Evolutionary conservation across 2,888 invertebrate genomes (phyloP).

Genomic region (Idaea aversata): DNA sequence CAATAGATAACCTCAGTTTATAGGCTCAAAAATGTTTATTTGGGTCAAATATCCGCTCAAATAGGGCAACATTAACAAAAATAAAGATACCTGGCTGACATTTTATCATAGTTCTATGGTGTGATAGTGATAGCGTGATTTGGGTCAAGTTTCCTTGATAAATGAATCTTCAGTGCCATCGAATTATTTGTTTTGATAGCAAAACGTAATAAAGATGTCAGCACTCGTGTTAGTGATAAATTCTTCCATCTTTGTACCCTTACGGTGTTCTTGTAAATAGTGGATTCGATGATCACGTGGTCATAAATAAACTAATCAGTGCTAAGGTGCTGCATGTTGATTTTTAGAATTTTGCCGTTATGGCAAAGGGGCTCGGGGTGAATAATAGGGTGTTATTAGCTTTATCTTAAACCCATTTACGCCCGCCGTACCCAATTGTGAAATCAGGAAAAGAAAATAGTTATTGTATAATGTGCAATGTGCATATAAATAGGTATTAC

Average conservation of each 20-base stretch:
- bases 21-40: background rate
- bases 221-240: background rate
- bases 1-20: background rate
- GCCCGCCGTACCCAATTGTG: no score
- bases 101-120: conserved; percentile 33
- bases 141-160: conserved; percentile 46
- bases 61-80: conserved; percentile 13
- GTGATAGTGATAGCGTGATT: conserved; percentile 44
- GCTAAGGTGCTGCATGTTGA: no score
- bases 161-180: conserved; percentile 12
- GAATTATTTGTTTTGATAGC: conserved; percentile 4
- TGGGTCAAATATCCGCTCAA: background rate
- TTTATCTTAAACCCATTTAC: no score
- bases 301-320: no score
- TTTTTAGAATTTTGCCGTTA: no score
- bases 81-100: conserved; percentile 20
- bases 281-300: background rate
- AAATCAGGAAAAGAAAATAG: no score
- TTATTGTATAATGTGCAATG: no score
- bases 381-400: no score
- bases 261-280: background rate
- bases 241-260: background rate
- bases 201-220: background rate
- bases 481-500: no score
- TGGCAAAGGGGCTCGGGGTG: no score